Base-by-base conservation (phyloP, 2,113 vertebrate species). In the Octodon degus region DNA sequence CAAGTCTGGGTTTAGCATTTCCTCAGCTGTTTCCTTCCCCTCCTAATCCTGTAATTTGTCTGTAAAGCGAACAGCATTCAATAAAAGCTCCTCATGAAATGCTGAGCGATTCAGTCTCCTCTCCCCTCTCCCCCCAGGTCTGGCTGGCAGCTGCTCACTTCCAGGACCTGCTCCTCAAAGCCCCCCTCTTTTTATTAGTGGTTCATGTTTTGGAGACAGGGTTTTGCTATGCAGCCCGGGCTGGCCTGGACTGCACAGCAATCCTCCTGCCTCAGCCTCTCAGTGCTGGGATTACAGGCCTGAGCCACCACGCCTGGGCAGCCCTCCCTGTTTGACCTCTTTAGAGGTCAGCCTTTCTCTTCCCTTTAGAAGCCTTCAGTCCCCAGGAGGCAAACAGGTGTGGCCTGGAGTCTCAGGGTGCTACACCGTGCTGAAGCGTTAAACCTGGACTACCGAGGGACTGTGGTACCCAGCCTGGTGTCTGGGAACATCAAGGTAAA, bases 401-500 rank as follows among this genome's bases (percentile, higher is more conserved):
- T 22, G 55, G 67, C 50, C 50, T 0, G 0, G 16, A 50, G 58
- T 55, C 50, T 2, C 16, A 17, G 22, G 53, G 16, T 1, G 2
- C 11, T 20, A 7, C 16, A 27, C 63, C 81, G 60, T 74, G 40
- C 77, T 11, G 74, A 93, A 72, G 22, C 10, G 24, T 1, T 13
- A 3, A 20, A 37, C 27, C 17, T 8, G 24, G 7, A 25, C 24
- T 25, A 63, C 43, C 43, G 6, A 43, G 43, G 43, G 62, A 24
- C 62, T 8, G 62, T 25, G 62, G 27, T 13, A 13, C 12, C 30
- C 11, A 14, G 30, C 37, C 40, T 5, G 25, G 32, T 32, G n/a
- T 55, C 81, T 55, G 63, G 96, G 70, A 88, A 76, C 77, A 30
- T 81, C 94, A 80, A 37, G 63, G 85, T 67, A 91, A 93, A 91